Evolutionary conservation across 92 coral and sea anemone species (phyloP).

Genomic region (Blastomussa wellsi): DNA sequence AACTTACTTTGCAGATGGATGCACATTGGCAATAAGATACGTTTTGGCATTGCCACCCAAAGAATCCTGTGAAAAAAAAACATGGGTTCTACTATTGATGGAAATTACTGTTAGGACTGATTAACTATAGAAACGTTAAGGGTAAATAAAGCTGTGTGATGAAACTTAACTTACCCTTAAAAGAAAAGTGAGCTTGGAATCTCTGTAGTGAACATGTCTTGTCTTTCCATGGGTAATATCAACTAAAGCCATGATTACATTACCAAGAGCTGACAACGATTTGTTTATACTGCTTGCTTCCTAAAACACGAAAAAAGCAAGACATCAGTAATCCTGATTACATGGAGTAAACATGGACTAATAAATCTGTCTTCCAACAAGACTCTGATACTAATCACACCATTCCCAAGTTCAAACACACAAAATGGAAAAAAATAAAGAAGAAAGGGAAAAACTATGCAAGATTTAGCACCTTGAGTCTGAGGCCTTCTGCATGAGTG

Average conservation of each 20-base stretch:
- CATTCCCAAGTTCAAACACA: background rate
- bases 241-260: slow-evolving; percentile 98
- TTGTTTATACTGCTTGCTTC: slow-evolving; percentile 98
- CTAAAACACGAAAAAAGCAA: slow-evolving; percentile 33
- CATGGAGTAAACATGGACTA: too few relatives aligned
- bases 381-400: background rate
- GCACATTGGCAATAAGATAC: slow-evolving; percentile 95
- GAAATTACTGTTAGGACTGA: background rate
- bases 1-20: slow-evolving; percentile 95
- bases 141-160: too few relatives aligned
- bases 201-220: slow-evolving; percentile 96
- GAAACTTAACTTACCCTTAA: slow-evolving; percentile 67
- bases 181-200: slow-evolving; percentile 92
- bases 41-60: slow-evolving; percentile 99
- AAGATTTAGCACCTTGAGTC: slow-evolving; percentile 76
- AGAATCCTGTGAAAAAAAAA: slow-evolving; percentile 70
- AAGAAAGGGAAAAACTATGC: too few relatives aligned
- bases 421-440: background rate
- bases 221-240: slow-evolving; percentile 98
- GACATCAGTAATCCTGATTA: background rate
- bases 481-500: slow-evolving; percentile 93
- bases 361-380: background rate
- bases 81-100: too few relatives aligned
- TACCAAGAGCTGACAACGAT: slow-evolving; percentile 94
- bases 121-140: too few relatives aligned